Conservation (phyloP, 2,113 vertebrate species). For the Clarias magur region DNA sequence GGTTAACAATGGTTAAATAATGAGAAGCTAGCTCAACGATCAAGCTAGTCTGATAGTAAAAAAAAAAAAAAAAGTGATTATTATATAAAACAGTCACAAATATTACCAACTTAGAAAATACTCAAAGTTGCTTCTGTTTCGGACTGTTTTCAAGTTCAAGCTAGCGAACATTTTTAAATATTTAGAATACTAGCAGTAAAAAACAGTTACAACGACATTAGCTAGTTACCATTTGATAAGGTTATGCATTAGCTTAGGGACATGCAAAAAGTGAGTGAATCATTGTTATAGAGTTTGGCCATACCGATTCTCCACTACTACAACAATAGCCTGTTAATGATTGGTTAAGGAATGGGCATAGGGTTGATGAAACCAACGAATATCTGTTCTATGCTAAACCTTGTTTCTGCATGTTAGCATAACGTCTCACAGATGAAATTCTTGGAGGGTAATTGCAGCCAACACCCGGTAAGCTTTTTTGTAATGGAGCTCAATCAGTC, state of each 20-base stretch:
- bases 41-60: no score
- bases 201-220: not conserved
- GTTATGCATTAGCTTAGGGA: no score
- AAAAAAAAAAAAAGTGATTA: no score
- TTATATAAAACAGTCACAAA: not conserved
- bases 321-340: no score
- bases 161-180: not conserved
- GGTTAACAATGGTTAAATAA: no score
- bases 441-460: constrained; percentile 80
- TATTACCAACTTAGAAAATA: not conserved
- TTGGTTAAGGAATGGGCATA: not conserved
- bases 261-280: no score
- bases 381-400: not conserved
- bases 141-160: not conserved
- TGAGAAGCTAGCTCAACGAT: no score
- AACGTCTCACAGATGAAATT: constrained; percentile 76
- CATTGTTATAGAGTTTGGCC: no score
- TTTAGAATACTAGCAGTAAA: not conserved
- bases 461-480: constrained; percentile 74
- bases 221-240: no score
- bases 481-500: constrained; percentile 93
- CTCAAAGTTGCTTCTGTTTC: not conserved
- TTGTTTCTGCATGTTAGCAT: constrained; percentile 58
- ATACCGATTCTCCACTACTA: not conserved
- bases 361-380: not conserved